These are phyloP conservation scores for Mycalesis mineus DNA, from an alignment of 2,888 invertebrate species.

Conservation along the genomic window DNA sequence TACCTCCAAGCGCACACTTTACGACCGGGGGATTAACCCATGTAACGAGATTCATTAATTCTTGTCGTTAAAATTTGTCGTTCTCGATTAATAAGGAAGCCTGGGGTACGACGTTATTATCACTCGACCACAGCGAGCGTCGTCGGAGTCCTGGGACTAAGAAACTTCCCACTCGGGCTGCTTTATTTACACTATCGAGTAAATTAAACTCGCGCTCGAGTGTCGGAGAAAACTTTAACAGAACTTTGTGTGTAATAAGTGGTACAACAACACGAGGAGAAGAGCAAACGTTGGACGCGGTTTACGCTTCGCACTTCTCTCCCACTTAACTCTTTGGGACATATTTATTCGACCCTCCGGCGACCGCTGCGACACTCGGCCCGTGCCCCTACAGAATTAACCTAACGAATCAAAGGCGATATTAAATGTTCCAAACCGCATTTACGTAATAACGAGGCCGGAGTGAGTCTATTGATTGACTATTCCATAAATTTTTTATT, in stretches of 20 bases:
- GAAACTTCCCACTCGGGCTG: slow-evolving; percentile 74
- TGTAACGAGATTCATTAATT: slow-evolving; percentile 80
- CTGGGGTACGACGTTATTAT: slow-evolving; percentile 72
- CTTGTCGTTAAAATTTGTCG: slow-evolving; percentile 80
- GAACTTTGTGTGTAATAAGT: slow-evolving; percentile 80
- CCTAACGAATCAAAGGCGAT: slow-evolving; percentile 71
- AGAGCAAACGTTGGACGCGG: slow-evolving; percentile 78
- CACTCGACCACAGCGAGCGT: slow-evolving; percentile 65
- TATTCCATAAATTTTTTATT: slow-evolving; percentile 65
- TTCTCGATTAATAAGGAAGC: slow-evolving; percentile 79
- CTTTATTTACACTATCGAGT: slow-evolving; percentile 80
- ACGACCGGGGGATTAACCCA: slow-evolving; percentile 78
- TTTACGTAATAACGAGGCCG: slow-evolving; percentile 56
- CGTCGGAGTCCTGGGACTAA: slow-evolving; percentile 45
- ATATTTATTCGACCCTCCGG: slow-evolving; percentile 79
- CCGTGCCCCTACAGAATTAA: slow-evolving; percentile 67
- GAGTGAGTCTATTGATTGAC: slow-evolving; percentile 56
- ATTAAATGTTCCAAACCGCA: slow-evolving; percentile 57
- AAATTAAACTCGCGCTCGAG: slow-evolving; percentile 78
- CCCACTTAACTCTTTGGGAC: slow-evolving; percentile 79
- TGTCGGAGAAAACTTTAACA: slow-evolving; percentile 75
- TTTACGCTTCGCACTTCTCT: slow-evolving; percentile 72
- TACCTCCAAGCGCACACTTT: slow-evolving; percentile 71
- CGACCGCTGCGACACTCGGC: slow-evolving; percentile 63
- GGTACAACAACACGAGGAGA: slow-evolving; percentile 79